A percentile compares a stretch with the other conserved stretches of the same genome.
These are phyloP conservation scores for Melinopterus prodromus DNA, from an alignment of 2,888 invertebrate species.

Conservation along the genomic window DNA sequence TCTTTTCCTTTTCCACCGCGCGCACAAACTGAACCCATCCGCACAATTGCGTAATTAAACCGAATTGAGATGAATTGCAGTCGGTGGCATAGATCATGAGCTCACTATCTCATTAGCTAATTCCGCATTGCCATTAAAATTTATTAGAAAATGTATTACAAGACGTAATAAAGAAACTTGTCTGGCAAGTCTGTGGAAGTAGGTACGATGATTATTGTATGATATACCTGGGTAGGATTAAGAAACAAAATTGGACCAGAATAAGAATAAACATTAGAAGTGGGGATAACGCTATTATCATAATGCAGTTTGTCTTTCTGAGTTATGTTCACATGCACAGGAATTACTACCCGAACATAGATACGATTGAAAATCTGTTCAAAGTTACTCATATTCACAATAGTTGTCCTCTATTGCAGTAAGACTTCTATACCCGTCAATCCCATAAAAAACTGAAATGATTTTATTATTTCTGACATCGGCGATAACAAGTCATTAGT, in stretches of 20 bases:
- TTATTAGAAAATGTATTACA: neutral
- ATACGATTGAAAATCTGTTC: no score
- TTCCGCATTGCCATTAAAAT: neutral
- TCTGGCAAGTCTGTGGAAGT: neutral
- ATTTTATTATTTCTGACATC: constrained; percentile 5
- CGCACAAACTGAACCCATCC: neutral
- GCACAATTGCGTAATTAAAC: constrained; percentile 39
- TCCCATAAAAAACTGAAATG: constrained; percentile 4
- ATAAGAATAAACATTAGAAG: no score
- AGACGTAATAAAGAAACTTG: neutral
- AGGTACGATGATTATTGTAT: neutral
- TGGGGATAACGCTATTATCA: no score
- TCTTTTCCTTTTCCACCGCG: constrained; percentile 31
- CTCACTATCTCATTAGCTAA: neutral
- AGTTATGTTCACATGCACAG: no score
- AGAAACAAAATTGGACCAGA: no score
- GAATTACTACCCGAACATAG: no score
- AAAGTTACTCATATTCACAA: no score
- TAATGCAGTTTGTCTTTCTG: no score
- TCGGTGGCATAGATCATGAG: constrained; percentile 10
- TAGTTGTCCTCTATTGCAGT: no score
- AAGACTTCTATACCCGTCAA: neutral
- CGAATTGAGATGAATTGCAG: constrained; percentile 42
- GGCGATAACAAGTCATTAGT: constrained; percentile 39
- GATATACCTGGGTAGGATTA: no score